These are phyloP conservation scores for Ispidina lecontei DNA, from an alignment of 2,797 vertebrate genomes.

Conservation along the genomic window DNA sequence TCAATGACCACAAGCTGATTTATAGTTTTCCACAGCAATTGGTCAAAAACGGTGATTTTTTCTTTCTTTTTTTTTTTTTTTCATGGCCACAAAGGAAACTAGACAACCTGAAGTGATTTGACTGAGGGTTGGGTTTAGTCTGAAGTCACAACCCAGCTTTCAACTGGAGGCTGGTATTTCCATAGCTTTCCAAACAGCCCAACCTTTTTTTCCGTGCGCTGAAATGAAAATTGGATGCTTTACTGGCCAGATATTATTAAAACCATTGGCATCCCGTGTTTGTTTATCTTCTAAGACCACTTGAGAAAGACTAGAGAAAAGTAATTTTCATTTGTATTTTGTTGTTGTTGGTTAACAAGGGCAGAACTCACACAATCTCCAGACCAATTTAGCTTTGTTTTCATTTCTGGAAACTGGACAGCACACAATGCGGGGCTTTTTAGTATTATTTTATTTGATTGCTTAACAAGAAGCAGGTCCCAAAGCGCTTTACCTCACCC, in stretches of 20 bases:
- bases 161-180: not conserved
- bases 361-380: not conserved
- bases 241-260: not conserved
- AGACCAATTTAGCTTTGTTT: not conserved
- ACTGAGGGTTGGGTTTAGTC: not conserved
- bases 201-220: not conserved
- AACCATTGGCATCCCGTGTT: not conserved
- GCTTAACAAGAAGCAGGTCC: not conserved
- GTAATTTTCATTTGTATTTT: not conserved
- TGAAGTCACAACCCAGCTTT: not conserved
- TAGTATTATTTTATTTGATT: no score
- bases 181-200: not conserved
- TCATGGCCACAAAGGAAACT: constrained; percentile 29
- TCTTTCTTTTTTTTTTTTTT: no score
- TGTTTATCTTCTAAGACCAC: not conserved
- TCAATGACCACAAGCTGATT: constrained; percentile 55
- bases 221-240: not conserved
- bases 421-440: not conserved
- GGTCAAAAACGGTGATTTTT: constrained; percentile 49
- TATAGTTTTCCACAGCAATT: constrained; percentile 45
- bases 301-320: not conserved
- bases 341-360: not conserved
- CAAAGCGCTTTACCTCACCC: not conserved
- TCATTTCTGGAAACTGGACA: not conserved
- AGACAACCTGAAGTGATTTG: constrained; percentile 45